Evolutionary conservation across 2,113 vertebrate genomes (phyloP).

Genomic region (Takifugu flavidus): DNA sequence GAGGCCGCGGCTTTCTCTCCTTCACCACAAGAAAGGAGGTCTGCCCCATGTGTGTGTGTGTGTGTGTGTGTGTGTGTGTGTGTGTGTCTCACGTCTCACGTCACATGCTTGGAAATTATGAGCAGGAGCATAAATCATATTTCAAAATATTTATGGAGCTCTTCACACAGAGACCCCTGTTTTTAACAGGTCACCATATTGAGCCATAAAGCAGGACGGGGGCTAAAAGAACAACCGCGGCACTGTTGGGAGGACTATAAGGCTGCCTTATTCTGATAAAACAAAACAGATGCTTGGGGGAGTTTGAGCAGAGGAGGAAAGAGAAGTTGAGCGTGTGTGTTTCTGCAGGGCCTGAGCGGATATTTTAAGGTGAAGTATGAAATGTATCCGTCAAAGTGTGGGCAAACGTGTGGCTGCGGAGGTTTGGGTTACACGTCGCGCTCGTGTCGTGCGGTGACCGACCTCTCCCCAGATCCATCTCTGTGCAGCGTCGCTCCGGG

Average conservation of each 20-base stretch:
- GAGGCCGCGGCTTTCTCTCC: slow-evolving; percentile 28
- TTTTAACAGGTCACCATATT: slow-evolving; percentile 21
- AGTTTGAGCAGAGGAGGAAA: slow-evolving; percentile 25
- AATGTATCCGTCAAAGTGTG: neutral
- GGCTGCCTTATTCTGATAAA: slow-evolving; percentile 59
- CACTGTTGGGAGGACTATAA: slow-evolving; percentile 36
- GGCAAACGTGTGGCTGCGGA: neutral
- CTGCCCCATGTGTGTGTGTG: neutral
- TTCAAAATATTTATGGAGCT: slow-evolving; percentile 62
- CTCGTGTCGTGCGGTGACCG: slow-evolving; percentile 49
- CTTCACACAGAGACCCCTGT: slow-evolving; percentile 42
- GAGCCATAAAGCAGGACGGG: slow-evolving; percentile 5
- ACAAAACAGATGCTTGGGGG: slow-evolving; percentile 63
- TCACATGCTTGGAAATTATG: slow-evolving; percentile 72
- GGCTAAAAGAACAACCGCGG: slow-evolving; percentile 27
- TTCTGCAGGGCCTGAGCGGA: neutral
- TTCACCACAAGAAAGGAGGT: slow-evolving; percentile 54
- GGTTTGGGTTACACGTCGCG: slow-evolving; percentile 1
- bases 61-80: neutral
- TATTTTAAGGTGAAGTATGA: neutral
- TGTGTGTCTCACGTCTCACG: slow-evolving; percentile 49
- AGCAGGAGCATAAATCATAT: slow-evolving; percentile 68
- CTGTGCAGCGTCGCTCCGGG: slow-evolving; percentile 91
- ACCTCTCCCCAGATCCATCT: slow-evolving; percentile 97
- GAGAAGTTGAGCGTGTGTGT: neutral